phyloP scores from a whole-genome alignment of 2,797 vertebrate genomes.

The Channa striata region DNA sequence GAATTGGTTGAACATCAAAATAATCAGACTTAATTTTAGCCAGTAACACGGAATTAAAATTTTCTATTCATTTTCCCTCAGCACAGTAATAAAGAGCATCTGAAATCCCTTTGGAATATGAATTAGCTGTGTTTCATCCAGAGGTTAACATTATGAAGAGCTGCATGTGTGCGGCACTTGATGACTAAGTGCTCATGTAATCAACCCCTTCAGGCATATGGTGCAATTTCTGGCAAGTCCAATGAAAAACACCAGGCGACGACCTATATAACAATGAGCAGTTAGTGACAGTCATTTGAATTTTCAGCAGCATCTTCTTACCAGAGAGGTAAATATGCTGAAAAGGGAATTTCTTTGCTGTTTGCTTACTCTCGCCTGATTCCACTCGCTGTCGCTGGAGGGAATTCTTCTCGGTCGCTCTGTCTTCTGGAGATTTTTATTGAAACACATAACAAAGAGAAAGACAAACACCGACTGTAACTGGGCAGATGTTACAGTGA shows the following conservation, averaged over 20 bases:
- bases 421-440: slow-evolving; percentile 26
- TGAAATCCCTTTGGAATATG: slow-evolving; percentile 65
- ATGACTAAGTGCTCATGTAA: slow-evolving; percentile 75
- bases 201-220: slow-evolving; percentile 65
- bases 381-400: slow-evolving; percentile 7
- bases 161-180: slow-evolving; percentile 64
- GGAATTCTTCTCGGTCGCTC: background rate
- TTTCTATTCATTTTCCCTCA: slow-evolving; percentile 49
- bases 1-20: slow-evolving; percentile 57
- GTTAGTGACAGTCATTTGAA: slow-evolving; percentile 10
- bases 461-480: slow-evolving; percentile 16
- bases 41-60: slow-evolving; percentile 54
- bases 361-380: slow-evolving; percentile 5
- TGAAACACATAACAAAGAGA: slow-evolving; percentile 5
- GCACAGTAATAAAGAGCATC: slow-evolving; percentile 51
- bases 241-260: slow-evolving; percentile 29
- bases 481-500: slow-evolving; percentile 4
- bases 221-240: slow-evolving; percentile 47
- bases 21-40: slow-evolving; percentile 61
- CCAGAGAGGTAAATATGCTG: slow-evolving; percentile 28
- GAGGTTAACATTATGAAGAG: slow-evolving; percentile 75
- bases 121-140: slow-evolving; percentile 69
- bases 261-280: slow-evolving; percentile 45
- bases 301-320: slow-evolving; percentile 38
- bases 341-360: slow-evolving; percentile 11